These are phyloP conservation scores for Nasonia oneida DNA, from an alignment of 2,888 invertebrate species.

Conservation along the genomic window DNA sequence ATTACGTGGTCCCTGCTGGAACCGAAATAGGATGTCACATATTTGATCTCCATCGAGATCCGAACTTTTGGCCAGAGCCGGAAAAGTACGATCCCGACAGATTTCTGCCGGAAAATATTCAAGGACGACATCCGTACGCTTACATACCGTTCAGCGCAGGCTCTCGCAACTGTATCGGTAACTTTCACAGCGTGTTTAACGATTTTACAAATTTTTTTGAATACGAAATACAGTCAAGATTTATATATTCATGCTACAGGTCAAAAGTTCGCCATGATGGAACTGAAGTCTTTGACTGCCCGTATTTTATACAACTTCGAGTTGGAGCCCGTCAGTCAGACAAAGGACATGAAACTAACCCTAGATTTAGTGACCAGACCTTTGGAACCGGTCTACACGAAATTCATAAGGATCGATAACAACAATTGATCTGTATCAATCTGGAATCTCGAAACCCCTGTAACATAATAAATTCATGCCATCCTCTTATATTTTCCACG, in stretches of 20 bases:
- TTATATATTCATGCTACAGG: conserved; percentile 14
- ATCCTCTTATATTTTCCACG: not conserved
- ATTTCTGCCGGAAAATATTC: conserved; percentile 82
- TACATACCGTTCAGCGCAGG: conserved; percentile 87
- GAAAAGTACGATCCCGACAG: conserved; percentile 85
- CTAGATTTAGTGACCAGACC: conserved; percentile 63
- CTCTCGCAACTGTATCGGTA: conserved; percentile 85
- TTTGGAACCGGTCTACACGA: conserved; percentile 61
- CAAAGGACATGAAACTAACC: conserved; percentile 56
- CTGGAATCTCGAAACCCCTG: not conserved
- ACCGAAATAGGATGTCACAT: conserved; percentile 81
- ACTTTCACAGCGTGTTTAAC: not conserved
- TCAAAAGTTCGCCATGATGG: conserved; percentile 47
- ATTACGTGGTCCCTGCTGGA: conserved; percentile 80
- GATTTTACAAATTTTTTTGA: not conserved
- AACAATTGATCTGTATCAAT: not conserved
- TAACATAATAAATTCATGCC: not conserved
- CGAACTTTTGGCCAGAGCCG: conserved; percentile 84
- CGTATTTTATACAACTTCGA: conserved; percentile 65
- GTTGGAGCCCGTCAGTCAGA: conserved; percentile 62
- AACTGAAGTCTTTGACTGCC: conserved; percentile 62
- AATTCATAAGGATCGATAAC: conserved; percentile 55
- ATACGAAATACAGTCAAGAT: not conserved
- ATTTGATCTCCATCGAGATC: conserved; percentile 83
- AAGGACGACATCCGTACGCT: conserved; percentile 82